phyloP scores from a whole-genome alignment of 1,140 invertebrate species.

The Lasaia peninsularis region DNA sequence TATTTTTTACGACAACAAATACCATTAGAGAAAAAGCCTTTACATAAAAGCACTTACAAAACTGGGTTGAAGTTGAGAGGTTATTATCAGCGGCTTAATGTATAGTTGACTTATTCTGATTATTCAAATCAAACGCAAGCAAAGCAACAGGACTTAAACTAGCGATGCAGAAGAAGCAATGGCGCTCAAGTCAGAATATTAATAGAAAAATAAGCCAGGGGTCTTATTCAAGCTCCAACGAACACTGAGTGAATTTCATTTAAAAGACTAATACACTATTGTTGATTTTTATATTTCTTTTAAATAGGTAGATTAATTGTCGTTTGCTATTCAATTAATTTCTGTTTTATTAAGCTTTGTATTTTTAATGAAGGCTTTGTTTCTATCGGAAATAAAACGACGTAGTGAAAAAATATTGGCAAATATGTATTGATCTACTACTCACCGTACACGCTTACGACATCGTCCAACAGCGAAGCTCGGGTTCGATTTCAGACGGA shows the following conservation, averaged over 20 bases:
- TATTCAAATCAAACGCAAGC: conserved; percentile 1
- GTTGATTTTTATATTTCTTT: not conserved
- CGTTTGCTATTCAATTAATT: not conserved
- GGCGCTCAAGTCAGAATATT: not conserved
- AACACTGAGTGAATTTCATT: not conserved
- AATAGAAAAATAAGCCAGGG: not conserved
- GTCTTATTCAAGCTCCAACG: not conserved
- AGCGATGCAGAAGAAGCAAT: not conserved
- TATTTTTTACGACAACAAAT: not conserved
- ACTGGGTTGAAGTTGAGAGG: not conserved
- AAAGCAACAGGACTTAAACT: not conserved
- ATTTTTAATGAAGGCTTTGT: too few relatives aligned
- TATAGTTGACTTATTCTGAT: conserved; percentile 1
- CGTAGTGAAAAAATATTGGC: too few relatives aligned
- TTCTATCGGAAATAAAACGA: too few relatives aligned
- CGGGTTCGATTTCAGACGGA: too few relatives aligned
- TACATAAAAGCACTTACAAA: not conserved
- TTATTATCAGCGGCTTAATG: not conserved
- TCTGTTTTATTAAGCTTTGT: too few relatives aligned
- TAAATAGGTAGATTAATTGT: not conserved
- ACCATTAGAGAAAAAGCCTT: not conserved
- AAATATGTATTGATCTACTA: too few relatives aligned
- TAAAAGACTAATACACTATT: not conserved
- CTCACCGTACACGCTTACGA: too few relatives aligned
- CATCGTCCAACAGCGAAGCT: too few relatives aligned